Evolutionary conservation across 2,113 vertebrate genomes (phyloP).

Genomic region (Acrocephalus arundinaceus): DNA sequence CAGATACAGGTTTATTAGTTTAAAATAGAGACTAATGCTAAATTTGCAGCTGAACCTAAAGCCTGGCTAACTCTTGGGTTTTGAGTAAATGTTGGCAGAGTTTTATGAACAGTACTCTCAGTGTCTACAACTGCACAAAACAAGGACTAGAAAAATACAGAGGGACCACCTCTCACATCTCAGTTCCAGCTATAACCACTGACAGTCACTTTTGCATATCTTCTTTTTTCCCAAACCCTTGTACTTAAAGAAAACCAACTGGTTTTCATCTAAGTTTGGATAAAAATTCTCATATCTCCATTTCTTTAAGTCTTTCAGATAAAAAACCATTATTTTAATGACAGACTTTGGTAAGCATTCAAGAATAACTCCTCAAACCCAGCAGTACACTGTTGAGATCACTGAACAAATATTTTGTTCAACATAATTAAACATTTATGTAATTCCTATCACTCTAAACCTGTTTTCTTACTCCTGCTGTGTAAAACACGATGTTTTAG

Average conservation of each 20-base stretch:
- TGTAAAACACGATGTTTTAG: slow-evolving; percentile 26
- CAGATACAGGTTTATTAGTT: neutral
- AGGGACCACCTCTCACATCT: neutral
- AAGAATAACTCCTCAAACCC: slow-evolving; percentile 31
- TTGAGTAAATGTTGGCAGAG: neutral
- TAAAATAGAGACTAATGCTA: neutral
- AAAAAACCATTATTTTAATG: slow-evolving; percentile 41
- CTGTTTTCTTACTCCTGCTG: slow-evolving; percentile 42
- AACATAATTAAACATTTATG: slow-evolving; percentile 64
- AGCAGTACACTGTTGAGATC: neutral
- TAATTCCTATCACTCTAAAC: slow-evolving; percentile 40
- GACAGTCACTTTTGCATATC: neutral
- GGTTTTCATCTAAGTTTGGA: neutral
- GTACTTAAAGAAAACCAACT: neutral
- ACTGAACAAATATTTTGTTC: slow-evolving; percentile 49
- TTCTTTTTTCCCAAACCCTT: neutral
- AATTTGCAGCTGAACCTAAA: neutral
- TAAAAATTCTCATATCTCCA: neutral
- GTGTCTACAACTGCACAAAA: neutral
- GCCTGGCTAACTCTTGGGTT: neutral
- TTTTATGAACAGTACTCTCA: neutral
- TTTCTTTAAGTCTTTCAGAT: neutral
- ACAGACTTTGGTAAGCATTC: slow-evolving; percentile 25
- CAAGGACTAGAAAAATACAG: neutral
- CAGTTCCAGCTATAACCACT: neutral